A percentile compares a stretch with the other conserved stretches of the same genome.
phyloP scores from a whole-genome alignment of 1,140 invertebrate genomes.

The Acromyrmex heyeri region DNA sequence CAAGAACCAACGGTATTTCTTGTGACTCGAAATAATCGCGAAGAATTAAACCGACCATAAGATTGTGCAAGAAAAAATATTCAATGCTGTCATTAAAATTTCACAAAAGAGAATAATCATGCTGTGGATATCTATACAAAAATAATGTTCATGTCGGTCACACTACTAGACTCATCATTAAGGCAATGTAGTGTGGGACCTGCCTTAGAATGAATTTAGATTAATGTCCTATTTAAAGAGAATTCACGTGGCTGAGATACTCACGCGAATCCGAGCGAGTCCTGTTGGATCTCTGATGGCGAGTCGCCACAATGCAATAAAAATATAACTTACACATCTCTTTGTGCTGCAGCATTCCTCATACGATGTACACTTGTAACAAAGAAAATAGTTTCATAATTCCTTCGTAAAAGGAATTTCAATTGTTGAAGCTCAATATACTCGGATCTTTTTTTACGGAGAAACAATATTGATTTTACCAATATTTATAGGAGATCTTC shows the following conservation, averaged over 20 bases:
- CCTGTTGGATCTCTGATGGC: too few species aligned
- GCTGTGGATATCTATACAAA: too few species aligned
- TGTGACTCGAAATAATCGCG: neutral
- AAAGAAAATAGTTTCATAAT: neutral
- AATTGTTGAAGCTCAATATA: neutral
- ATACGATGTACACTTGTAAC: neutral
- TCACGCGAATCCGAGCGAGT: too few species aligned
- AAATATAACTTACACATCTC: neutral
- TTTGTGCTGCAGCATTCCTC: neutral
- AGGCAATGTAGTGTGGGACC: too few species aligned
- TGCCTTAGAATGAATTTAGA: too few species aligned
- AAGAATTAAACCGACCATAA: constrained; percentile 26
- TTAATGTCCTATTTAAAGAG: too few species aligned
- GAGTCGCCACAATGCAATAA: neutral
- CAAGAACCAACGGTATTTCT: constrained; percentile 22
- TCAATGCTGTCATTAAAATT: neutral
- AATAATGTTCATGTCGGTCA: too few species aligned
- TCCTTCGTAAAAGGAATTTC: neutral
- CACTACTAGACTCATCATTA: too few species aligned
- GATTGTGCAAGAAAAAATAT: neutral
- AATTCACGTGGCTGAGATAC: too few species aligned
- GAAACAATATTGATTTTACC: neutral
- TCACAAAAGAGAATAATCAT: neutral
- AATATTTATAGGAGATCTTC: neutral
- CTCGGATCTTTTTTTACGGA: neutral